phyloP scores from a whole-genome alignment of 2,113 vertebrate genomes.

The Microcebus griseorufus region DNA sequence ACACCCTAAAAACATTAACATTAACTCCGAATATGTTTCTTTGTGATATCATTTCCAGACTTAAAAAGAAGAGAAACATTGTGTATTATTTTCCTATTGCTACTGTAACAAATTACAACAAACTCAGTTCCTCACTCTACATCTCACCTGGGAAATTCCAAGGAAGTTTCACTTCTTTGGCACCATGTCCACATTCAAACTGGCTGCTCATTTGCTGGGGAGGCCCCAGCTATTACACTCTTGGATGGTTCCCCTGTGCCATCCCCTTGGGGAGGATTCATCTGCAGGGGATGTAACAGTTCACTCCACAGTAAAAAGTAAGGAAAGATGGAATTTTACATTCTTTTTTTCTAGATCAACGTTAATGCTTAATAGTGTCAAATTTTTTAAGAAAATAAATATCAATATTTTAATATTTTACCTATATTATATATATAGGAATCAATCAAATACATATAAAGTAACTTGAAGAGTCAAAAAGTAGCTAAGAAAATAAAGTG shows the following conservation, averaged over 20 bases:
- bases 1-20: not conserved
- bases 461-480: not conserved
- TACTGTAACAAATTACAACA: not conserved
- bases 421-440: not conserved
- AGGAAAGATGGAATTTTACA: constrained; percentile 47
- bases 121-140: not conserved
- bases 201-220: constrained; percentile 63
- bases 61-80: not conserved
- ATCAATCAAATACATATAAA: not conserved
- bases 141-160: not conserved
- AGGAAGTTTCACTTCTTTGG: not conserved
- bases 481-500: not conserved
- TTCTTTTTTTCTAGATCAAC: constrained; percentile 56
- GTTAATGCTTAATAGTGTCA: constrained; percentile 64
- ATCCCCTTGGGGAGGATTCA: constrained; percentile 52
- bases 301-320: constrained; percentile 28
- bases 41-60: not conserved
- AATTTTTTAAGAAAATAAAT: constrained; percentile 45
- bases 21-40: not conserved
- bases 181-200: not conserved
- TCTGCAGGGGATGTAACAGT: constrained; percentile 52
- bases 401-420: not conserved
- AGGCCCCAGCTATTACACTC: not conserved
- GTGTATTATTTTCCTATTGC: not conserved
- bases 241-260: constrained; percentile 35